Conservation (phyloP, 2,113 vertebrate genomes). For the Notothenia rossii region DNA sequence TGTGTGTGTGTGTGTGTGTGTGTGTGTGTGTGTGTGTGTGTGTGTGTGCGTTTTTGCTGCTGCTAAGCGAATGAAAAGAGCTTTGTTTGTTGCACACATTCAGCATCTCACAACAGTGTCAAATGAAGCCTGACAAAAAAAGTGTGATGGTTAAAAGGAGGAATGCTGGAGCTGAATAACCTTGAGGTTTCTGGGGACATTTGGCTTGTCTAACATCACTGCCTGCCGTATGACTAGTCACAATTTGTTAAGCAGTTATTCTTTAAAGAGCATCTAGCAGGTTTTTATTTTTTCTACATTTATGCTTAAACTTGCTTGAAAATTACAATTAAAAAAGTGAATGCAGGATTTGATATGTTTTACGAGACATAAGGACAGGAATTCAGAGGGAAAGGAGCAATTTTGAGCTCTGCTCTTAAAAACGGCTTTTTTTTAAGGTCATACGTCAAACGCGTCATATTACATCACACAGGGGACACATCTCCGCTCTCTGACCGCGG, state of each 20-base stretch:
- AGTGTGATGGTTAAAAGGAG: background rate
- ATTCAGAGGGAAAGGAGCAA: too few species aligned
- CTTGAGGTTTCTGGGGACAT: background rate
- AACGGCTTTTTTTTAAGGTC: too few species aligned
- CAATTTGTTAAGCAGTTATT: background rate
- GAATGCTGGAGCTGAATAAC: conserved; percentile 1
- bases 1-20: conserved; percentile 26
- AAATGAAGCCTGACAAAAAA: conserved; percentile 16
- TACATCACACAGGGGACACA: too few species aligned
- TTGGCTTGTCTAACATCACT: background rate
- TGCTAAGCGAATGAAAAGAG: conserved; percentile 36
- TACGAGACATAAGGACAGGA: too few species aligned
- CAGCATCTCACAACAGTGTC: conserved; percentile 7
- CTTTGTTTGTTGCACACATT: conserved; percentile 56
- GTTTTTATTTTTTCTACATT: too few species aligned
- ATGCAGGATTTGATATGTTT: too few species aligned
- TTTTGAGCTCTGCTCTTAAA: too few species aligned
- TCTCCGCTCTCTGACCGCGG: too few species aligned
- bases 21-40: conserved; percentile 22
- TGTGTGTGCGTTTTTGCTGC: background rate
- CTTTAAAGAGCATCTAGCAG: too few species aligned
- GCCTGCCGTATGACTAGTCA: background rate
- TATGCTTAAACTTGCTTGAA: too few species aligned
- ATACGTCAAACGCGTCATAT: too few species aligned
- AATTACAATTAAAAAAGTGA: too few species aligned